A percentile compares a stretch with the other conserved stretches of the same genome.
Evolutionary conservation across 2,113 vertebrate genomes (phyloP).

Genomic region (Rutilus rutilus): DNA sequence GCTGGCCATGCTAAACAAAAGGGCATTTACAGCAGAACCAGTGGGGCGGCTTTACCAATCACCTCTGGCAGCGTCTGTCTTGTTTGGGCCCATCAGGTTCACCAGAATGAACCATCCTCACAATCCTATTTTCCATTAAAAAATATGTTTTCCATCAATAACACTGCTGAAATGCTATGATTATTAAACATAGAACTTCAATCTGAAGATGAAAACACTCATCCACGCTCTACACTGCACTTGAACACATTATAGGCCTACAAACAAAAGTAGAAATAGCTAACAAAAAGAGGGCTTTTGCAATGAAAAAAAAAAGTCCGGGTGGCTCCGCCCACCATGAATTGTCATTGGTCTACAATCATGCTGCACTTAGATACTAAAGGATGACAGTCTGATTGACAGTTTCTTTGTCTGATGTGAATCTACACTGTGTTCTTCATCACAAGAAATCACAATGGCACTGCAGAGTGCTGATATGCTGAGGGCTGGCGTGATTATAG

Average conservation of each 20-base stretch:
- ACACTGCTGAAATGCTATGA: background rate
- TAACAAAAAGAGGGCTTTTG: background rate
- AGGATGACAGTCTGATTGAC: background rate
- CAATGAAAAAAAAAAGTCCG: background rate
- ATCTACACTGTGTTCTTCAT: background rate
- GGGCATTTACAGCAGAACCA: constrained; percentile 14
- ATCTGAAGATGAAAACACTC: background rate
- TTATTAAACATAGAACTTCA: background rate
- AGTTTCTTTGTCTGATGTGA: background rate
- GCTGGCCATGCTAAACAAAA: constrained; percentile 19
- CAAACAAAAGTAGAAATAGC: constrained; percentile 1
- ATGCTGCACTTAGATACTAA: background rate
- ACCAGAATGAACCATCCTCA: background rate
- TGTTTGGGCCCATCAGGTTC: background rate
- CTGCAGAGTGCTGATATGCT: background rate
- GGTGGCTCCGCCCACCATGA: background rate
- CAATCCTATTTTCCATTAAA: background rate
- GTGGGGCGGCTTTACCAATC: background rate
- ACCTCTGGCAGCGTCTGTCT: background rate
- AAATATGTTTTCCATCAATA: background rate
- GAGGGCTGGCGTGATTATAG: background rate
- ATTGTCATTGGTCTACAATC: background rate
- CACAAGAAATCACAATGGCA: background rate
- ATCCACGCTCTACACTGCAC: background rate
- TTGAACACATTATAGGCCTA: background rate